phyloP scores from a whole-genome alignment of 1,140 invertebrate genomes.

The Bombus pyrosoma region DNA sequence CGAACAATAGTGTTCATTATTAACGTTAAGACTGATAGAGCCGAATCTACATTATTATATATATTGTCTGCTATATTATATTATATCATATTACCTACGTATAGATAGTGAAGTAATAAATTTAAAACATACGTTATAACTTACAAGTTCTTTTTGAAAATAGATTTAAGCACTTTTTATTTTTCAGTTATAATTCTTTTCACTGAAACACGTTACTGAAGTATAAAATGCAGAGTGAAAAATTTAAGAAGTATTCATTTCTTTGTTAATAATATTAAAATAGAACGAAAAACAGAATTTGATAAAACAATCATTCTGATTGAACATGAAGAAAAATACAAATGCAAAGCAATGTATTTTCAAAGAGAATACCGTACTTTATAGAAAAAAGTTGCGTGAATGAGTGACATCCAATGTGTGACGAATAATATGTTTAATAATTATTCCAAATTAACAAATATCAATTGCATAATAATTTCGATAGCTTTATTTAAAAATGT shows the following conservation, averaged over 20 bases:
- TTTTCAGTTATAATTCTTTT: neutral
- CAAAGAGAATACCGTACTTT: neutral
- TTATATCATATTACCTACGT: neutral
- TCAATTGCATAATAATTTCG: neutral
- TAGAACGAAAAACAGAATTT: neutral
- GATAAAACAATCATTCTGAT: neutral
- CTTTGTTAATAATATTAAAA: neutral
- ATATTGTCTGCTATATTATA: slow-evolving; percentile 29
- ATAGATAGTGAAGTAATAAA: neutral
- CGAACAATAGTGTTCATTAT: slow-evolving; percentile 51
- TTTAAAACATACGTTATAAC: neutral
- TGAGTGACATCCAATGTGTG: neutral
- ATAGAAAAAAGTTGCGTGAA: neutral
- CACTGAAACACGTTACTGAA: too few species aligned
- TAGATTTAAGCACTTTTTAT: neutral
- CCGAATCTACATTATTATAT: slow-evolving; percentile 32
- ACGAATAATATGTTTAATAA: neutral
- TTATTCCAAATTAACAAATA: neutral
- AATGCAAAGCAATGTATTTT: neutral
- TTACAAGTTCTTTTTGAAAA: neutral
- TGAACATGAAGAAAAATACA: neutral
- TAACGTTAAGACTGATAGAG: slow-evolving; percentile 63
- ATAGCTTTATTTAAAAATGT: neutral
- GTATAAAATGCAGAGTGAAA: neutral
- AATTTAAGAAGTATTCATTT: too few species aligned